phyloP scores from a whole-genome alignment of 2,888 invertebrate species.

The Nebria salina region DNA sequence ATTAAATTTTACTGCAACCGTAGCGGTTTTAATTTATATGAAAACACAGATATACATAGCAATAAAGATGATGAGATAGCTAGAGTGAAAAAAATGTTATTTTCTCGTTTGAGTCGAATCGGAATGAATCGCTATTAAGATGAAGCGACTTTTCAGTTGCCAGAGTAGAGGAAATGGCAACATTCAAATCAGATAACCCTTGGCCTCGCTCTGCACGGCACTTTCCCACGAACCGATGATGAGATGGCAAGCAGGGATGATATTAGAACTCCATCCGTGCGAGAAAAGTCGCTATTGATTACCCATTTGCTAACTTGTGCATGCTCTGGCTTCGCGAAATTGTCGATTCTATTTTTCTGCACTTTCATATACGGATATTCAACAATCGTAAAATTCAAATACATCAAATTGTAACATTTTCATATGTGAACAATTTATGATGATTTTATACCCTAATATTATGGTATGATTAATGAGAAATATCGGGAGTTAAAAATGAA shows the following conservation, averaged over 20 bases:
- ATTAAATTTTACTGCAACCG: background rate
- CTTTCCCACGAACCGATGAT: background rate
- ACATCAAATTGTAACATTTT: too few species aligned
- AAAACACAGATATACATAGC: background rate
- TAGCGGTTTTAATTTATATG: background rate
- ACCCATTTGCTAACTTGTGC: constrained; percentile 3
- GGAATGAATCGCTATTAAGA: background rate
- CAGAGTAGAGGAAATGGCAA: constrained; percentile 31
- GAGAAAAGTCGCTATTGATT: constrained; percentile 10
- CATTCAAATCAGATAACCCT: constrained; percentile 38
- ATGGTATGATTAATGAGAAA: too few species aligned
- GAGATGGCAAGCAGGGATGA: background rate
- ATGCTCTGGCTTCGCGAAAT: background rate
- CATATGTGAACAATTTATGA: too few species aligned
- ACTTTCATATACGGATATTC: background rate
- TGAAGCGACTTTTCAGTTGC: constrained; percentile 25
- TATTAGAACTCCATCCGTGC: background rate
- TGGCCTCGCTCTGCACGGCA: background rate
- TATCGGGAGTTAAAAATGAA: too few species aligned
- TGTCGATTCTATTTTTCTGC: background rate
- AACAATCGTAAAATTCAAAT: too few species aligned
- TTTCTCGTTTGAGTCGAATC: background rate
- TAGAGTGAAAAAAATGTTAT: background rate
- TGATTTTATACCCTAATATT: too few species aligned
- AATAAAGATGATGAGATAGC: background rate